phyloP scores from a whole-genome alignment of 2,888 invertebrate species.

The Eilema griseolum region DNA sequence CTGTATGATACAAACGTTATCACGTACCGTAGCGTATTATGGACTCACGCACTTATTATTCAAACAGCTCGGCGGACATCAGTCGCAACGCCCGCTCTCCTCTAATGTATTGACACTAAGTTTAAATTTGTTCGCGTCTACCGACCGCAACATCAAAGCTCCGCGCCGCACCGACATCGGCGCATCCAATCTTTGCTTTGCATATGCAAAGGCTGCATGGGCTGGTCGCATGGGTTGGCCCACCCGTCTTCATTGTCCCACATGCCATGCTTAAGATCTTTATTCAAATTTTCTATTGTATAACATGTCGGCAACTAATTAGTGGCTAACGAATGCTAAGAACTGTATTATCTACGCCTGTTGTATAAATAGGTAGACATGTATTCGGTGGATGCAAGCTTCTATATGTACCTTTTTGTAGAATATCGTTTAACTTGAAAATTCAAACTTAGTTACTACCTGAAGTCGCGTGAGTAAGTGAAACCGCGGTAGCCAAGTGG shows the following conservation, averaged over 20 bases:
- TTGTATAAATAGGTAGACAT: conserved; percentile 9
- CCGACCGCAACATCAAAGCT: conserved; percentile 61
- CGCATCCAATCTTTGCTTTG: conserved; percentile 55
- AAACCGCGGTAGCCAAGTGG: too few relatives aligned
- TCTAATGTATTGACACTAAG: conserved; percentile 76
- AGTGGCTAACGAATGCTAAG: conserved; percentile 40
- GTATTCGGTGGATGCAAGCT: neutral
- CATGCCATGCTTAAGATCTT: conserved; percentile 54
- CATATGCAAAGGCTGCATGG: conserved; percentile 63
- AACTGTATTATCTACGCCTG: conserved; percentile 7
- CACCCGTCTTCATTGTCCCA: conserved; percentile 61
- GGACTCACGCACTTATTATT: conserved; percentile 59
- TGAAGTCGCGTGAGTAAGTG: too few relatives aligned
- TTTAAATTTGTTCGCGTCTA: conserved; percentile 73
- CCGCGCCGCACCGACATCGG: conserved; percentile 47
- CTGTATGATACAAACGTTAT: neutral
- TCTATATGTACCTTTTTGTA: neutral
- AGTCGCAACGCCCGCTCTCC: conserved; percentile 61
- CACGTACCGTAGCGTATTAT: conserved; percentile 23
- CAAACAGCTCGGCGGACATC: conserved; percentile 71
- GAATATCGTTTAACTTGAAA: neutral
- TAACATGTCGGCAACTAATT: conserved; percentile 52
- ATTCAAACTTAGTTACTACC: neutral
- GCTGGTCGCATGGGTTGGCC: conserved; percentile 45
- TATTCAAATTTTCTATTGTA: conserved; percentile 62